A percentile compares a stretch with the other conserved stretches of the same genome.
Evolutionary conservation across 1,140 invertebrate genomes (phyloP).

Genomic region (Bombus haemorrhoidalis): DNA sequence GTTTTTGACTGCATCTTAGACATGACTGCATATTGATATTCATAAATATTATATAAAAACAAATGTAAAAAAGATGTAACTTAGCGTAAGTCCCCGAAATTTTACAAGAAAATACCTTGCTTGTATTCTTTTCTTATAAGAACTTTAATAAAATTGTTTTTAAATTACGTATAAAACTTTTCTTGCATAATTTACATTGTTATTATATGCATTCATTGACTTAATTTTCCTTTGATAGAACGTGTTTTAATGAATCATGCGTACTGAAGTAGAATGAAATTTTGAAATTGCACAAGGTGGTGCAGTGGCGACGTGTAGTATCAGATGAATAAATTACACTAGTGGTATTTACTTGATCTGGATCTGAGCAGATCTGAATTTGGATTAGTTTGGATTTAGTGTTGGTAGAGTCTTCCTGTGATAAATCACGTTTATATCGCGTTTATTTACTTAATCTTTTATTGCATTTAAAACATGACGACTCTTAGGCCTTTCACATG

Average conservation of each 20-base stretch:
- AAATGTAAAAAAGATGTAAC: conserved; percentile 31
- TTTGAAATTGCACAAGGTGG: neutral
- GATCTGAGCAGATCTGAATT: neutral
- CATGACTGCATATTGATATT: conserved; percentile 26
- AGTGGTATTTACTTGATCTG: neutral
- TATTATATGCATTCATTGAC: no score
- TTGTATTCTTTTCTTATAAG: conserved; percentile 51
- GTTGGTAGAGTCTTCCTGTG: neutral
- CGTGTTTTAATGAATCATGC: neutral
- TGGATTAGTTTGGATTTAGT: no score
- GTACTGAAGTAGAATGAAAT: neutral
- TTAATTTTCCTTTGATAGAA: neutral
- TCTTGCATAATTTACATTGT: neutral
- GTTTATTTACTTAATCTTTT: neutral
- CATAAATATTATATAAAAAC: conserved; percentile 22
- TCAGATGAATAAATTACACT: no score
- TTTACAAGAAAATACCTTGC: conserved; percentile 40
- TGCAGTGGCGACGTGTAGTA: neutral
- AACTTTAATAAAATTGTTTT: conserved; percentile 44
- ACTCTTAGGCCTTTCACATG: conserved; percentile 96
- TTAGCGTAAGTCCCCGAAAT: conserved; percentile 34
- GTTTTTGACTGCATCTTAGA: neutral
- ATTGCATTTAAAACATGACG: conserved; percentile 86
- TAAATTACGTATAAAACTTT: neutral
- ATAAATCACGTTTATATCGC: neutral